Conservation (phyloP, 2,888 invertebrate genomes). For the Pantelozetes paolii region DNA sequence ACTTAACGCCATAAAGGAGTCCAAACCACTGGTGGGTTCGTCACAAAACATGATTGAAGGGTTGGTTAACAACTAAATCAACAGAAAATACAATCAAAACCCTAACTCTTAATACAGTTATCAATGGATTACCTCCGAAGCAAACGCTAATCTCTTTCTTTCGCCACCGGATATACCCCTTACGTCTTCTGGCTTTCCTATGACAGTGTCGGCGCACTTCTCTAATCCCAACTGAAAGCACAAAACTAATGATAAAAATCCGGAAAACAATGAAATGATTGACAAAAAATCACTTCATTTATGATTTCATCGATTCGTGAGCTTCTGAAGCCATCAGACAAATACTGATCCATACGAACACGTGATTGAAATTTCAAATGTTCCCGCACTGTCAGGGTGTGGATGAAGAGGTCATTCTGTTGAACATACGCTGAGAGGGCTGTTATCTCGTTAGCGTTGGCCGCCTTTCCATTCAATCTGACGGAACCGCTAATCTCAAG, state of each 20-base stretch:
- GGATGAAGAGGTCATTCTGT: conserved; percentile 88
- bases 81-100: conserved; percentile 24
- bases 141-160: conserved; percentile 88
- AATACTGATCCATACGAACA: conserved; percentile 45
- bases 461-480: conserved; percentile 68
- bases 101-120: neutral
- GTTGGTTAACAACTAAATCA: conserved; percentile 75
- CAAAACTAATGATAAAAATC: too few species aligned
- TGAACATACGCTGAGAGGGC: conserved; percentile 85
- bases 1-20: conserved; percentile 93
- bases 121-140: conserved; percentile 70
- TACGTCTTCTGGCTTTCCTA: conserved; percentile 78
- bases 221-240: conserved; percentile 68
- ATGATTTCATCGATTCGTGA: conserved; percentile 51
- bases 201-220: conserved; percentile 84
- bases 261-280: too few species aligned
- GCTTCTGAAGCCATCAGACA: conserved; percentile 48
- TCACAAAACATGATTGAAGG: conserved; percentile 94
- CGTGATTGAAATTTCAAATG: conserved; percentile 76
- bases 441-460: conserved; percentile 64
- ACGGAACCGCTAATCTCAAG: conserved; percentile 51
- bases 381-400: conserved; percentile 79
- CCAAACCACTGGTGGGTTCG: conserved; percentile 93
- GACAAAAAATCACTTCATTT: conserved; percentile 50
- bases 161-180: conserved; percentile 96